Percentiles rank a stretch among this genome's conserved stretches.
phyloP scores from a whole-genome alignment of 2,888 invertebrate genomes.

The Lycophotia porphyrea region DNA sequence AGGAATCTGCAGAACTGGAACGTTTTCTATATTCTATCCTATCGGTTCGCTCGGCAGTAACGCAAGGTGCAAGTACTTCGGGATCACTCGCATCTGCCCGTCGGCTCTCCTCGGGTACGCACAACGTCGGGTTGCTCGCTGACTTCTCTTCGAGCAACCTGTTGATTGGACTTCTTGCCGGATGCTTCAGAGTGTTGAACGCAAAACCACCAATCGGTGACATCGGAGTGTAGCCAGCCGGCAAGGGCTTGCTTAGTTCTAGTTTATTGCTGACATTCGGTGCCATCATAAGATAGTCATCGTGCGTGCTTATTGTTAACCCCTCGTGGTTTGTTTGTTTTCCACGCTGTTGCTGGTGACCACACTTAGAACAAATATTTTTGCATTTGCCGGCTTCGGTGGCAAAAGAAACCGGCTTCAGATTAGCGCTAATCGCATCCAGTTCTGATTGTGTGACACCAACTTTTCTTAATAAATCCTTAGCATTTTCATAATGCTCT shows the following conservation, averaged over 20 bases:
- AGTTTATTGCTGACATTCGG: constrained; percentile 83
- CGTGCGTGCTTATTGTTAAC: constrained; percentile 67
- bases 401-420: constrained; percentile 74
- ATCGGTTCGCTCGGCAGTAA: constrained; percentile 63
- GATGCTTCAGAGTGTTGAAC: constrained; percentile 82
- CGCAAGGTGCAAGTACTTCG: constrained; percentile 52
- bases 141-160: constrained; percentile 90
- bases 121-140: constrained; percentile 93
- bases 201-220: constrained; percentile 91
- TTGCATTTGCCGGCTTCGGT: constrained; percentile 70
- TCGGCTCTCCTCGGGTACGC: constrained; percentile 77
- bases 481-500: constrained; percentile 95
- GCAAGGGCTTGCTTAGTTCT: constrained; percentile 71
- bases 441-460: constrained; percentile 90
- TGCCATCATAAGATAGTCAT: constrained; percentile 93
- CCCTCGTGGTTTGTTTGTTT: constrained; percentile 50
- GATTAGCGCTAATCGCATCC: constrained; percentile 82
- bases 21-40: constrained; percentile 86
- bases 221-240: constrained; percentile 93
- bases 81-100: constrained; percentile 23
- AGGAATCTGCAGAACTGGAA: constrained; percentile 94
- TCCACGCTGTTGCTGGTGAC: constrained; percentile 83
- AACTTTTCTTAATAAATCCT: constrained; percentile 91
- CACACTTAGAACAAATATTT: constrained; percentile 91
- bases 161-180: constrained; percentile 75